phyloP scores from a whole-genome alignment of 2,113 vertebrate genomes.

The Eurypyga helias region DNA sequence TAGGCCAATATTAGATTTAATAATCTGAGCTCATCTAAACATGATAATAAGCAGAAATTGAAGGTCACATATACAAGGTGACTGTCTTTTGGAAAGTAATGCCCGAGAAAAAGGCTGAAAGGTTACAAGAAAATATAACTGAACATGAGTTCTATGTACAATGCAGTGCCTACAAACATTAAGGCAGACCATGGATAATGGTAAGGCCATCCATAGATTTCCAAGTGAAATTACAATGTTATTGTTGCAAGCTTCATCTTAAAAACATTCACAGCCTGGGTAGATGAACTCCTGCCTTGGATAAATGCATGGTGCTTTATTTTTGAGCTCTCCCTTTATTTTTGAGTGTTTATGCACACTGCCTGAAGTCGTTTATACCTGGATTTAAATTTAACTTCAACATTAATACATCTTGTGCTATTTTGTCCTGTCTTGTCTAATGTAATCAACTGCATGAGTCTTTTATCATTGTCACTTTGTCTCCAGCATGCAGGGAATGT shows the following conservation, averaged over 20 bases:
- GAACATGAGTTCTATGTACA: not conserved
- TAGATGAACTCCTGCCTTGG: not conserved
- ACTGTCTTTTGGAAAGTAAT: not conserved
- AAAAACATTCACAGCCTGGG: not conserved
- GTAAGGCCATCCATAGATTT: not conserved
- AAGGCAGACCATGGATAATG: not conserved
- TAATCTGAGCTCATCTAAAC: not conserved
- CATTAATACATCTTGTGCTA: constrained; percentile 66
- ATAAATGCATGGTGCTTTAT: not conserved
- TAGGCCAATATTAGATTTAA: not conserved
- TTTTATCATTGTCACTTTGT: constrained; percentile 72
- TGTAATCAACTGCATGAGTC: constrained; percentile 51
- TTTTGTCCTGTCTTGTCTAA: constrained; percentile 71
- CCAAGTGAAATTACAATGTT: not conserved
- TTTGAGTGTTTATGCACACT: not conserved
- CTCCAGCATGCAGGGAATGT: not conserved
- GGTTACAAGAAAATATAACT: not conserved
- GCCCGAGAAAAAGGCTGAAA: not conserved
- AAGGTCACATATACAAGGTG: not conserved
- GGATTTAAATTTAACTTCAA: constrained; percentile 67
- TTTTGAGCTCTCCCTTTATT: not conserved
- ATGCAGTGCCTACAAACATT: accelerated
- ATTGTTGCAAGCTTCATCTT: not conserved
- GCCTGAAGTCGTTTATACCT: not conserved
- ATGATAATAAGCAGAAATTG: not conserved